phyloP scores from a whole-genome alignment of 2,113 vertebrate species.

The Syrrhaptes paradoxus region DNA sequence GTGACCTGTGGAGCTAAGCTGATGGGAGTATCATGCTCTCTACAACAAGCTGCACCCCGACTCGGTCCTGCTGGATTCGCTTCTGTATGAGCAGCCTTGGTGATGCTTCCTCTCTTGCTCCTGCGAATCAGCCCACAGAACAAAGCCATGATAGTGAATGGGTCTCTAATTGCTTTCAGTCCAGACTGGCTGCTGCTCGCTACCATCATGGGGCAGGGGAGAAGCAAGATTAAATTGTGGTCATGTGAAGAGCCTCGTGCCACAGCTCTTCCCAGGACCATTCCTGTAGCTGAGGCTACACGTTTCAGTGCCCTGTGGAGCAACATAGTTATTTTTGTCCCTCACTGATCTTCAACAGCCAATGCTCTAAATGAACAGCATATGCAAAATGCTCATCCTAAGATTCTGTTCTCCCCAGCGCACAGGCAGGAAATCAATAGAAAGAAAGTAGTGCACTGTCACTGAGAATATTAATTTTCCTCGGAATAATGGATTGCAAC shows the following conservation, averaged over 20 bases:
- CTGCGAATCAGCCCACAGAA: not conserved
- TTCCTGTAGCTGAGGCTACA: not conserved
- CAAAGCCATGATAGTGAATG: not conserved
- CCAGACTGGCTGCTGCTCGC: not conserved
- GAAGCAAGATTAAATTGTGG: not conserved
- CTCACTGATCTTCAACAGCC: not conserved
- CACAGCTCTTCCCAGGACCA: not conserved
- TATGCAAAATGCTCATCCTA: not conserved
- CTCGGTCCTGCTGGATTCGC: rapidly evolving
- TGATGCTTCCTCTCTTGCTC: not conserved
- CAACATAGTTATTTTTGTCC: not conserved
- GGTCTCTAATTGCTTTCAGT: not conserved
- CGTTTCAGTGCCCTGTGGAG: not conserved
- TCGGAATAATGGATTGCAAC: not conserved
- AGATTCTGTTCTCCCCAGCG: not conserved
- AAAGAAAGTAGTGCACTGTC: not conserved
- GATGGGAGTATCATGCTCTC: not conserved
- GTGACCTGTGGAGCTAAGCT: not conserved
- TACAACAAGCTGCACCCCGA: not conserved
- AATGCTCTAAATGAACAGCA: not conserved
- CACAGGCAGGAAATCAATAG: not conserved
- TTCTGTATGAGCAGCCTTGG: not conserved
- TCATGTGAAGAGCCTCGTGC: not conserved
- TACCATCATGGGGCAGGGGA: not conserved
- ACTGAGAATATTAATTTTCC: not conserved